Base-by-base conservation (phyloP, 2,888 invertebrate genomes). In the Laspeyria flexula region DNA sequence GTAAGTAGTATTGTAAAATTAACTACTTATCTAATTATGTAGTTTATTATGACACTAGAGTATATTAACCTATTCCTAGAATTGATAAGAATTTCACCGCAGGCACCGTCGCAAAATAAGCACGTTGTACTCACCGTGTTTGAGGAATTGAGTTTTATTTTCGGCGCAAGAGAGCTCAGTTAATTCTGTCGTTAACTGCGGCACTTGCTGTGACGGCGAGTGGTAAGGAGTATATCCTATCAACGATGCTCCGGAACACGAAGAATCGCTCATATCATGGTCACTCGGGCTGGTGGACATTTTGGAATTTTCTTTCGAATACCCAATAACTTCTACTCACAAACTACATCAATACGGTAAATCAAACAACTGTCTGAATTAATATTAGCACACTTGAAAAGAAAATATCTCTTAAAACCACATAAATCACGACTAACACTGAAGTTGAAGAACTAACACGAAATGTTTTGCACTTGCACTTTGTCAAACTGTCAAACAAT, bases 121-220 rank as follows among this genome's bases (percentile, higher is more conserved):
- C 11, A 21, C 37, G 35, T 16, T 30, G 39, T 35, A 61, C 74
- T 71, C 52, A 75, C 77, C 71, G 55, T 65, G 58, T 48, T 45
- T 58, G 5, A 63, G 29, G 42, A 56, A 71, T 35, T 64, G 45
- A 45, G 39, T 49, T 29, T 56, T 61, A 38, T 61, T 67, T 37
- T 86, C 88, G 0, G 63, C 55, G 60, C 86, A 89, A 10, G 77
- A 70, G 1, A 89, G 68, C 13, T 77, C 86, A 1, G 79, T 84
- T 49, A 89, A 69, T n/a, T 75, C 77, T 27, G 69, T 78, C 0
- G 84, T 77, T 1, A 89, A 65, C 21, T 88, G 84, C 10, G 89
- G 88, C 18, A 89, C 88, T 63, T 86, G 85, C 52, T 89, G 90
- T 2, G 83, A 81, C 0, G 90, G 90, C 0, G 90, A 90, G 56